phyloP scores from a whole-genome alignment of 2,888 invertebrate genomes.

The Drosophila fulvimacula region DNA sequence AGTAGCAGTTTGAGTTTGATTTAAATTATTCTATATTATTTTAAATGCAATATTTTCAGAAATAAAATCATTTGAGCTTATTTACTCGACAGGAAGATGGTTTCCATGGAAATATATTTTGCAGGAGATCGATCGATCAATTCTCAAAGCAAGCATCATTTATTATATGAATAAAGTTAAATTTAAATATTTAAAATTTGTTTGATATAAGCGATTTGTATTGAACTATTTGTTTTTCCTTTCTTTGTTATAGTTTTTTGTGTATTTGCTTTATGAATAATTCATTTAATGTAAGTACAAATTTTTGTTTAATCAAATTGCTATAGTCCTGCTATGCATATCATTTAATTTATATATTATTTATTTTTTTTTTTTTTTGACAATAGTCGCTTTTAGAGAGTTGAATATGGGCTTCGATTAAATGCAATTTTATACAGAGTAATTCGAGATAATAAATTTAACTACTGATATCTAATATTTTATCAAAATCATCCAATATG shows the following conservation, averaged over 20 bases:
- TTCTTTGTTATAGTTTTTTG: no score
- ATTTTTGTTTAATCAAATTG: background rate
- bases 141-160: constrained; percentile 2
- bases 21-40: background rate
- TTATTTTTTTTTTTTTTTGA: background rate
- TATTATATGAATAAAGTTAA: background rate
- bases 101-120: background rate
- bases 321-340: background rate
- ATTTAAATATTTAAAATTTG: background rate
- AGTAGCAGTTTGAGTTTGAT: constrained; percentile 2
- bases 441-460: background rate
- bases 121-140: background rate
- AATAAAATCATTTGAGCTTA: background rate
- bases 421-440: constrained; percentile 2
- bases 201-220: background rate
- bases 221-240: background rate
- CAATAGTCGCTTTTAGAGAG: constrained; percentile 3
- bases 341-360: background rate
- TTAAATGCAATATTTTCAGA: background rate
- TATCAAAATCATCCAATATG: background rate
- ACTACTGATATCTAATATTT: background rate
- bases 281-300: background rate
- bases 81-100: background rate
- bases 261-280: background rate
- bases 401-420: background rate